Conservation (phyloP, 1,140 invertebrate species). For the Macrobrachium nipponense region DNA sequence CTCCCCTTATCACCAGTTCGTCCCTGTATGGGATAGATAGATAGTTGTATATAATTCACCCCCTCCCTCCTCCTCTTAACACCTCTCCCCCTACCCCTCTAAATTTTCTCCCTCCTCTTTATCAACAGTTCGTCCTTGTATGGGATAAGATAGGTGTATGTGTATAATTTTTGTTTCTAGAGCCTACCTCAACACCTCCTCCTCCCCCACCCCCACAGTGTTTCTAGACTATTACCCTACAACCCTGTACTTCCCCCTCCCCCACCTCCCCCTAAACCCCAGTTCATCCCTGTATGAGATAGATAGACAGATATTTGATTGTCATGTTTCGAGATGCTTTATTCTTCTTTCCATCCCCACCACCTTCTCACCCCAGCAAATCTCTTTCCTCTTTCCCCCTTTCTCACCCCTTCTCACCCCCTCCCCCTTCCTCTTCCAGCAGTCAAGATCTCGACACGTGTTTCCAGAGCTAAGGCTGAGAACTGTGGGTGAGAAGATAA, state of each 20-base stretch:
- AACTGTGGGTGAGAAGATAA: slow-evolving; percentile 9
- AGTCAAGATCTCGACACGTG: slow-evolving; percentile 34
- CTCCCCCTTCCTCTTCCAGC: background rate
- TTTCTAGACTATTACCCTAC: background rate
- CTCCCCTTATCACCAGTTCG: background rate
- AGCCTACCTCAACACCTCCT: too few relatives aligned
- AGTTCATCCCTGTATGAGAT: background rate
- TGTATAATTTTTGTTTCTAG: too few relatives aligned
- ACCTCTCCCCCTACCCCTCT: background rate
- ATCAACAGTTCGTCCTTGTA: background rate
- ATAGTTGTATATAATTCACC: too few relatives aligned
- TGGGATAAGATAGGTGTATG: too few relatives aligned
- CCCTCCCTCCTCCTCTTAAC: too few relatives aligned
- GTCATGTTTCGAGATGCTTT: background rate
- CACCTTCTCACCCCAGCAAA: too few relatives aligned
- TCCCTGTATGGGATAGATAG: too few relatives aligned
- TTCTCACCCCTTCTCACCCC: slow-evolving; percentile 16
- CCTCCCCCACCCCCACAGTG: background rate
- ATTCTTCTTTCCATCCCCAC: too few relatives aligned
- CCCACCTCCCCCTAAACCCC: background rate
- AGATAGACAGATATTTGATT: background rate
- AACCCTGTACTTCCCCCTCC: background rate
- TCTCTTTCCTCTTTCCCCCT: slow-evolving; percentile 14
- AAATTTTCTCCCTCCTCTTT: background rate
- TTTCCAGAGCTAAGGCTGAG: slow-evolving; percentile 14